Base-by-base conservation (phyloP, 2,888 invertebrate genomes). In the Oligia fasciuncula region DNA sequence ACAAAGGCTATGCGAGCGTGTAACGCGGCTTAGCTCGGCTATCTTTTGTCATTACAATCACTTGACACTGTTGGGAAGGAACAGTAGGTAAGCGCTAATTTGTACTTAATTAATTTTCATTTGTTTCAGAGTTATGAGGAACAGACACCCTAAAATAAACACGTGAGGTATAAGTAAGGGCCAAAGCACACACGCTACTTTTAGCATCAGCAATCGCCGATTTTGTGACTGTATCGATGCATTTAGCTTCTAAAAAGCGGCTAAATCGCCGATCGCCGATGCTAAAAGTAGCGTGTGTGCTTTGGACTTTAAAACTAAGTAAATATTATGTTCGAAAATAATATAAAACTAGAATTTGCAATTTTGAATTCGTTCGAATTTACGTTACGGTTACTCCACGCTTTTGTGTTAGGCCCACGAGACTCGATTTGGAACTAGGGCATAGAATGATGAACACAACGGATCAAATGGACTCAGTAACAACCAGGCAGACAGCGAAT, bases 1-100 rank as follows among this genome's bases (percentile, higher is more conserved):
- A 94, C 94, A 95, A 95, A 91, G 90, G 80, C 78, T 82, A 81
- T 81, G 86, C 90, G 91, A 91, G 93, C 95, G 95, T 94, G 94
- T 95, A 93, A 95, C 94, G 94, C 94, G 94, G 93, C 93, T 92
- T 88, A 89, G 87, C 90, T 88, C 77, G 79, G 79, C 90, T 86
- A 75, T 86, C 88, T 89, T 91, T 93, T 93, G 93, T 93, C 90
- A 92, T 93, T 92, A 90, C 90, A 91, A 93, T 90, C 90, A 92
- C 87, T 89, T 91, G 80, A 29, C 88, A 87, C 79, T 78, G 77
- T 83, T 43, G n/a, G 5, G 1, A 0, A 2, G 23, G 66, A 5
- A 23, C 89, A 89, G 89, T 78, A 89, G 91, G 91, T 89, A 88
- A 35, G 23, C 29, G 8, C 14, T 43, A 14, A 54, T 83, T 63